These are phyloP conservation scores for Atherinomorus stipes DNA, from an alignment of 2,113 vertebrate genomes.

Conservation along the genomic window DNA sequence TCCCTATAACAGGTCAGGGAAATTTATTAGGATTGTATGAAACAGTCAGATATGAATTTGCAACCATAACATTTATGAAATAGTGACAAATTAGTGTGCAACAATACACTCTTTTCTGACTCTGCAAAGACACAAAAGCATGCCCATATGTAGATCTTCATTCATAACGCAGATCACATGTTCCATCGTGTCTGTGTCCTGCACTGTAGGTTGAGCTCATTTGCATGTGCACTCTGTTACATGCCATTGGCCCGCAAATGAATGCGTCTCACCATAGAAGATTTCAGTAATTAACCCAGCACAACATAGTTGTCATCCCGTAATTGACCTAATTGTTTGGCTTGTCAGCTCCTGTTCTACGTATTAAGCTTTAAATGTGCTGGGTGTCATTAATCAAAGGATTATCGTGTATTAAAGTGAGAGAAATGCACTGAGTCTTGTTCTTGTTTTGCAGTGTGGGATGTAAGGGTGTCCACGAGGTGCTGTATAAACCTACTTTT, in stretches of 20 bases:
- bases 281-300: conserved; percentile 78
- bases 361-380: conserved; percentile 73
- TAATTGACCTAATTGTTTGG: conserved; percentile 83
- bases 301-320: conserved; percentile 72
- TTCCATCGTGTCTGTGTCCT: conserved; percentile 17
- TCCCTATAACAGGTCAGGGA: conserved; percentile 8
- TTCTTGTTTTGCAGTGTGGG: conserved; percentile 55
- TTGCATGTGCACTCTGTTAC: conserved; percentile 74
- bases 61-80: conserved; percentile 20
- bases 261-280: conserved; percentile 48
- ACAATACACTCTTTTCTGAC: conserved; percentile 5
- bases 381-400: conserved; percentile 76
- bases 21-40: conserved; percentile 21
- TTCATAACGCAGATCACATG: conserved; percentile 39
- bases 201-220: conserved; percentile 68
- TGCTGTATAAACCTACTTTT: conserved; percentile 42
- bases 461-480: conserved; percentile 40
- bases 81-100: conserved; percentile 32
- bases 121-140: conserved; percentile 16
- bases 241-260: conserved; percentile 70
- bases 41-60: conserved; percentile 3
- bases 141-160: conserved; percentile 13
- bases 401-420: conserved; percentile 57
- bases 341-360: conserved; percentile 74
- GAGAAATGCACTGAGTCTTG: conserved; percentile 42